These are phyloP conservation scores for Venusia cambrica DNA, from an alignment of 2,888 invertebrate genomes.

Conservation along the genomic window DNA sequence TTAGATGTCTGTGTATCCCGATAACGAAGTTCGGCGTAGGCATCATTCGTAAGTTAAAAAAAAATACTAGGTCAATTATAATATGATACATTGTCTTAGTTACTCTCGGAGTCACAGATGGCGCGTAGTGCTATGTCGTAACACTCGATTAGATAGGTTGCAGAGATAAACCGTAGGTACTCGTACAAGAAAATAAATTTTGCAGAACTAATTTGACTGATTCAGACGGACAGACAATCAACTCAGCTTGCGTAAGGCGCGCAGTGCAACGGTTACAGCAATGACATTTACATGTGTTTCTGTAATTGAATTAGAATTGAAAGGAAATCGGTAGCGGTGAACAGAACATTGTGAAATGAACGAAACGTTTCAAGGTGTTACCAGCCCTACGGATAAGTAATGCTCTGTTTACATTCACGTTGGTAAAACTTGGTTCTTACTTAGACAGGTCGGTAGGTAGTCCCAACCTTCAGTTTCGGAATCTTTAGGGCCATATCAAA, in stretches of 20 bases:
- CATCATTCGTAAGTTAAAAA: no score
- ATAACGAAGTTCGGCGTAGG: neutral
- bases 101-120: no score
- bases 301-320: slow-evolving; percentile 63
- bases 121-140: no score
- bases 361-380: slow-evolving; percentile 58
- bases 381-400: slow-evolving; percentile 1
- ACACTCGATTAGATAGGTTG: no score
- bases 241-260: slow-evolving; percentile 37
- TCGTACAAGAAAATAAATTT: no score
- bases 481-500: no score
- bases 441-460: slow-evolving; percentile 37
- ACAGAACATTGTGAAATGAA: slow-evolving; percentile 44
- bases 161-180: no score
- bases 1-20: no score
- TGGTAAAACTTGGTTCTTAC: slow-evolving; percentile 17
- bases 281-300: slow-evolving; percentile 71
- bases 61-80: no score
- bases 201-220: no score
- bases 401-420: neutral
- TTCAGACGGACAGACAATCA: slow-evolving; percentile 10
- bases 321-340: slow-evolving; percentile 55
- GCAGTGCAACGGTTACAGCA: slow-evolving; percentile 43
- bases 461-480: no score
- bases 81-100: no score